Conservation (phyloP, 2,888 invertebrate genomes). For the Hypsopygia costalis region DNA sequence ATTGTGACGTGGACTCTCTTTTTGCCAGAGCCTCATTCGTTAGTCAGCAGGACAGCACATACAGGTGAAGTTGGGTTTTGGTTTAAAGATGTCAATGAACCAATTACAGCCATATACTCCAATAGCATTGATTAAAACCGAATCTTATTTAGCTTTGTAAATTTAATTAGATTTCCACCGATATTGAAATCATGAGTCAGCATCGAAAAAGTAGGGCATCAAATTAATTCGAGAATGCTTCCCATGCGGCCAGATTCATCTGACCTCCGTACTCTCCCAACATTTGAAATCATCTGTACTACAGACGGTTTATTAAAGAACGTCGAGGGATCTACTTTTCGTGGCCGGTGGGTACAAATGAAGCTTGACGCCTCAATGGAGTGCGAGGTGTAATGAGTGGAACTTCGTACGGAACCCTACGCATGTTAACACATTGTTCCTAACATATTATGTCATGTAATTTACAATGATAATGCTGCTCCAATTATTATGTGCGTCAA, state of each 20-base stretch:
- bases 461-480: not conserved
- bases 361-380: slow-evolving; percentile 46
- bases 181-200: slow-evolving; percentile 25
- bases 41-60: too few relatives aligned
- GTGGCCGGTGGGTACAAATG: slow-evolving; percentile 35
- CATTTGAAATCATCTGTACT: slow-evolving; percentile 3
- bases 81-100: too few relatives aligned
- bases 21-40: too few relatives aligned
- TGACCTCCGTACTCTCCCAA: slow-evolving; percentile 14
- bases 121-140: too few relatives aligned
- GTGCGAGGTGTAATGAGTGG: slow-evolving; percentile 45
- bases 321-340: slow-evolving; percentile 18
- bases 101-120: too few relatives aligned
- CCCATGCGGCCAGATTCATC: slow-evolving; percentile 18
- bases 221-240: slow-evolving; percentile 45
- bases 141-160: too few relatives aligned
- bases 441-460: slow-evolving; percentile 21
- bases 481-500: not conserved
- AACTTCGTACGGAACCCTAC: slow-evolving; percentile 29
- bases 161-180: not conserved
- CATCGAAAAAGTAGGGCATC: slow-evolving; percentile 43
- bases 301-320: slow-evolving; percentile 10
- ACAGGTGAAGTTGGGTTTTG: too few relatives aligned
- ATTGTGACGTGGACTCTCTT: too few relatives aligned
- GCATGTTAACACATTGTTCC: slow-evolving; percentile 31